Conservation (phyloP, 1,140 invertebrate species). For the Bombus consobrinus region DNA sequence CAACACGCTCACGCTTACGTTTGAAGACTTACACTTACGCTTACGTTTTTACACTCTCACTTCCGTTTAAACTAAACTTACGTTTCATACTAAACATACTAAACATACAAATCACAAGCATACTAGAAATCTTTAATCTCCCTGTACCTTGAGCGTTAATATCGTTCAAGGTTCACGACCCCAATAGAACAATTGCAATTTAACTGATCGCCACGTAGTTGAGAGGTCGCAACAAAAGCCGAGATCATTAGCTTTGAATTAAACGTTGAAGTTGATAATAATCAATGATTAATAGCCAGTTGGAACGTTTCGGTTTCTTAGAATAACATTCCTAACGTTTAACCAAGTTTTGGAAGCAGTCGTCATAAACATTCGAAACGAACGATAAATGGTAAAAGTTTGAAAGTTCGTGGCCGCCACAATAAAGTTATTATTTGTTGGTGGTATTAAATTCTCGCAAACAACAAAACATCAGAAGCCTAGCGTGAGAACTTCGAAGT, state of each 20-base stretch:
- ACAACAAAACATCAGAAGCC: conserved; percentile 12
- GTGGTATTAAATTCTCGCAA: not conserved
- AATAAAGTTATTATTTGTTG: not conserved
- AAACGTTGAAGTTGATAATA: not conserved
- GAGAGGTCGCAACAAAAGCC: too few relatives aligned
- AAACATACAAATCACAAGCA: too few relatives aligned
- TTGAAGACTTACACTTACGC: too few relatives aligned
- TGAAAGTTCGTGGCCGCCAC: not conserved
- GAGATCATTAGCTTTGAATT: not conserved
- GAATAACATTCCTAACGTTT: not conserved
- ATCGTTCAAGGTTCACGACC: too few relatives aligned
- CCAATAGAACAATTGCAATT: too few relatives aligned
- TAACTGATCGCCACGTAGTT: too few relatives aligned
- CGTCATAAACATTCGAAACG: not conserved
- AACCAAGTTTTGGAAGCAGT: not conserved
- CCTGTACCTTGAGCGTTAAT: too few relatives aligned
- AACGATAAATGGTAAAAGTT: conserved; percentile 2
- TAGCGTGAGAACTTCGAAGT: conserved; percentile 17
- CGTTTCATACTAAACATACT: too few relatives aligned
- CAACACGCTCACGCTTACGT: too few relatives aligned
- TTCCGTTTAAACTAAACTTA: too few relatives aligned
- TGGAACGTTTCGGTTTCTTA: not conserved
- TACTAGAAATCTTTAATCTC: too few relatives aligned
- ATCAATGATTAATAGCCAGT: not conserved
- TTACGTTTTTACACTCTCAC: too few relatives aligned